Evolutionary conservation across 1,140 invertebrate genomes (phyloP).

Genomic region (Drosophila seguyi): DNA sequence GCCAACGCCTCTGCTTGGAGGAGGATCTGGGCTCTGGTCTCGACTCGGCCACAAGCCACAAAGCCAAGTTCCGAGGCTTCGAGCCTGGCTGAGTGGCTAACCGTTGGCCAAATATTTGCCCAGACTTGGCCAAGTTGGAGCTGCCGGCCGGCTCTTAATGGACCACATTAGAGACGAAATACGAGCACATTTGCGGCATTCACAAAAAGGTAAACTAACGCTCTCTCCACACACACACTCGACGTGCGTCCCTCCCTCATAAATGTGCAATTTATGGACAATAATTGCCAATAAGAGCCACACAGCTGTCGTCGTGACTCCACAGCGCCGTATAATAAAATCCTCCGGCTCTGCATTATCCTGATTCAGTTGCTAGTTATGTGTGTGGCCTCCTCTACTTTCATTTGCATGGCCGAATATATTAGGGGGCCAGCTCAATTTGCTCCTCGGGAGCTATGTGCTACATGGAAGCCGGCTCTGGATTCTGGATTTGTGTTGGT

Average conservation of each 20-base stretch:
- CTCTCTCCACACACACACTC: slow-evolving; percentile 22
- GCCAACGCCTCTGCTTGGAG: slow-evolving; percentile 38
- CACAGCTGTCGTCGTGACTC: slow-evolving; percentile 70
- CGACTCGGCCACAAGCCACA: slow-evolving; percentile 39
- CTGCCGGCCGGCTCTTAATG: slow-evolving; percentile 57
- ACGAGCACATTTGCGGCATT: slow-evolving; percentile 66
- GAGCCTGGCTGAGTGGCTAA: slow-evolving; percentile 59
- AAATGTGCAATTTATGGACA: slow-evolving; percentile 81
- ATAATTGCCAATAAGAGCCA: slow-evolving; percentile 80
- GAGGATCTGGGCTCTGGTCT: background rate
- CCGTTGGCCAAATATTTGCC: slow-evolving; percentile 71
- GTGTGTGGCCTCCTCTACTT: slow-evolving; percentile 42
- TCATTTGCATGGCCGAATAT: slow-evolving; percentile 59
- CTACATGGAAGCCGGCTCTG: slow-evolving; percentile 5
- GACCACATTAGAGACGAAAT: slow-evolving; percentile 76
- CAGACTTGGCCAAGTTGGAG: slow-evolving; percentile 20
- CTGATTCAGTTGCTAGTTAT: slow-evolving; percentile 40
- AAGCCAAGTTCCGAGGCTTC: slow-evolving; percentile 48
- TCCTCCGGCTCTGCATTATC: slow-evolving; percentile 25
- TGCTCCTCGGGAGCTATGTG: slow-evolving; percentile 31
- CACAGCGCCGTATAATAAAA: slow-evolving; percentile 45
- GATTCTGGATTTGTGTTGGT: slow-evolving; percentile 12
- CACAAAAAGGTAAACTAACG: slow-evolving; percentile 73
- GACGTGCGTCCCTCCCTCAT: slow-evolving; percentile 33
- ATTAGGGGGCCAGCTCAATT: slow-evolving; percentile 33